Evolutionary conservation across 2,888 invertebrate genomes (phyloP).

Genomic region (Laspeyria flexula): DNA sequence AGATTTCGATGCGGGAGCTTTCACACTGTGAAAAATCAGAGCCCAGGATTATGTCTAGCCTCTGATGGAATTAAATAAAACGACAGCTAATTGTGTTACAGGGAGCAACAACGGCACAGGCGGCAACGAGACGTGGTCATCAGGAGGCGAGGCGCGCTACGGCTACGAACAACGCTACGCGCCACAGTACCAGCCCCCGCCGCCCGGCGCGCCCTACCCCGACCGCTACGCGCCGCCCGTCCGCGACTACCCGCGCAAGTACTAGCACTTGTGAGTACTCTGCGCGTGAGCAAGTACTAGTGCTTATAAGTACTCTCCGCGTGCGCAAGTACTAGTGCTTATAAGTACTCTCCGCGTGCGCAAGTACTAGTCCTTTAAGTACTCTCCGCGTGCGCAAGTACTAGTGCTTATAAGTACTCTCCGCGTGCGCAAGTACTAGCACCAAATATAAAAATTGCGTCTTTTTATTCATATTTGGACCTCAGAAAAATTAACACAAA

Average conservation of each 20-base stretch:
- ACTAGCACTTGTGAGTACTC: slow-evolving; percentile 50
- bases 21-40: no score
- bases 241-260: slow-evolving; percentile 70
- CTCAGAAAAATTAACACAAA: no score
- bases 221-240: slow-evolving; percentile 73
- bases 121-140: slow-evolving; percentile 63
- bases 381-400: background rate
- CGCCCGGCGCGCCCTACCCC: slow-evolving; percentile 78
- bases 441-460: no score
- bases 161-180: slow-evolving; percentile 74
- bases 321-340: background rate
- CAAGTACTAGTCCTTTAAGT: slow-evolving; percentile 35
- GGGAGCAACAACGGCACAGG: slow-evolving; percentile 52
- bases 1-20: no score
- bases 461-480: no score
- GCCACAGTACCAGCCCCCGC: slow-evolving; percentile 77
- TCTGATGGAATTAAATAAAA: no score
- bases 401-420: background rate
- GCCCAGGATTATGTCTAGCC: no score
- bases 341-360: background rate
- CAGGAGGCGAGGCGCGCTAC: slow-evolving; percentile 68
- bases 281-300: background rate
- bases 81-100: no score
- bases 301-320: background rate
- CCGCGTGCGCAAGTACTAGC: background rate